phyloP scores from a whole-genome alignment of 2,797 vertebrate species.

The Hippopotamyrus pictus region DNA sequence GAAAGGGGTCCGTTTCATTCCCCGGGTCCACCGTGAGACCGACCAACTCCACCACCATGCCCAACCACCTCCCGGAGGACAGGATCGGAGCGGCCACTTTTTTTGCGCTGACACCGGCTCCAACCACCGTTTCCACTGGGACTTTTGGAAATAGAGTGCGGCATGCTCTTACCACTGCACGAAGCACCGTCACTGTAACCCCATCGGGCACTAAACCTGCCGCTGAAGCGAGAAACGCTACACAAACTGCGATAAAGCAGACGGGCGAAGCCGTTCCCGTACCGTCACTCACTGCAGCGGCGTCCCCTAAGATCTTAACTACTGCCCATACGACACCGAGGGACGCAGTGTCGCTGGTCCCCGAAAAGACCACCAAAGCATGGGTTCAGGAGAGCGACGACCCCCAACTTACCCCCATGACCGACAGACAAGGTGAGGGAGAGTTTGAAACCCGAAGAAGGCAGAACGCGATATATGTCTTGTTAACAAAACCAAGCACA shows the following conservation, averaged over 20 bases:
- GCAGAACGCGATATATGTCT: not conserved
- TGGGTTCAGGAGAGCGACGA: not conserved
- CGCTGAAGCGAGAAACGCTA: conserved; percentile 26
- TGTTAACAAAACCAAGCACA: not conserved
- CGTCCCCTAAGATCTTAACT: not conserved
- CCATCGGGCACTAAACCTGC: conserved; percentile 39
- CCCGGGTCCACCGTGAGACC: conserved; percentile 45
- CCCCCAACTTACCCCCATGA: not conserved
- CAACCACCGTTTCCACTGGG: conserved; percentile 36
- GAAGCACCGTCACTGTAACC: conserved; percentile 35
- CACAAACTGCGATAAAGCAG: conserved; percentile 25
- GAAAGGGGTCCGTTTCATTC: conserved; percentile 50
- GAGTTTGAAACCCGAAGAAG: not conserved
- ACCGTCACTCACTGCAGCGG: not conserved
- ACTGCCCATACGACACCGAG: not conserved
- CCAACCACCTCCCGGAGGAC: conserved; percentile 38
- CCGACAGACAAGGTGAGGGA: conserved; percentile 22
- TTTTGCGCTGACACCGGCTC: conserved; percentile 38
- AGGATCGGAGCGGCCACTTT: conserved; percentile 38
- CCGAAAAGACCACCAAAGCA: not conserved
- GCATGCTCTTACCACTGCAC: conserved; percentile 16
- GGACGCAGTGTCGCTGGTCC: not conserved
- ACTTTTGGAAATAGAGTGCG: conserved; percentile 25
- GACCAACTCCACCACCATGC: conserved; percentile 36
- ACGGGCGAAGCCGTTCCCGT: conserved; percentile 24